phyloP scores from a whole-genome alignment of 2,797 vertebrate species.

The Gymnothorax reevesii region DNA sequence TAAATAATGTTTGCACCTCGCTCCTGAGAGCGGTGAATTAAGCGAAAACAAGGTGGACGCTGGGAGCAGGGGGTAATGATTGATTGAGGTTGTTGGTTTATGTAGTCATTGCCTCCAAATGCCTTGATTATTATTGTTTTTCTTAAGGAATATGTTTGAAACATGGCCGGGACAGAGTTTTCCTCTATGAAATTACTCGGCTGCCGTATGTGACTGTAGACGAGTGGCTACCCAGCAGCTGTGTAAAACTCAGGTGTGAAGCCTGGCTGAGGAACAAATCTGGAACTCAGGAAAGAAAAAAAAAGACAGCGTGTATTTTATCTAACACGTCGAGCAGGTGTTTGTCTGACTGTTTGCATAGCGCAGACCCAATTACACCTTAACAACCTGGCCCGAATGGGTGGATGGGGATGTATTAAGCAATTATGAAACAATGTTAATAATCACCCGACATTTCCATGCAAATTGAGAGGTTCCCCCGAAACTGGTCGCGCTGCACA shows the following conservation, averaged over 20 bases:
- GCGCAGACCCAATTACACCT: background rate
- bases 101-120: background rate
- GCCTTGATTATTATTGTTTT: background rate
- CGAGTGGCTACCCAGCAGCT: background rate
- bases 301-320: background rate
- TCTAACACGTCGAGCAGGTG: background rate
- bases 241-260: constrained; percentile 17
- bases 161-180: background rate
- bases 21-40: background rate
- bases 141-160: background rate
- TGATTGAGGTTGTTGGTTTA: background rate
- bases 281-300: too few species aligned
- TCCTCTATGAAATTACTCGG: background rate
- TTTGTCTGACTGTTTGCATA: background rate
- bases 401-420: background rate
- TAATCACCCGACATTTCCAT: background rate
- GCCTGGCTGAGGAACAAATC: background rate
- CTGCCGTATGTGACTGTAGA: background rate
- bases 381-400: background rate
- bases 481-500: background rate
- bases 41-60: background rate
- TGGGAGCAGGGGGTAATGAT: background rate
- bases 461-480: background rate
- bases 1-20: background rate
- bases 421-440: background rate